A percentile compares a stretch with the other conserved stretches of the same genome.
phyloP scores from a whole-genome alignment of 2,113 vertebrate genomes.

The Spea bombifrons region DNA sequence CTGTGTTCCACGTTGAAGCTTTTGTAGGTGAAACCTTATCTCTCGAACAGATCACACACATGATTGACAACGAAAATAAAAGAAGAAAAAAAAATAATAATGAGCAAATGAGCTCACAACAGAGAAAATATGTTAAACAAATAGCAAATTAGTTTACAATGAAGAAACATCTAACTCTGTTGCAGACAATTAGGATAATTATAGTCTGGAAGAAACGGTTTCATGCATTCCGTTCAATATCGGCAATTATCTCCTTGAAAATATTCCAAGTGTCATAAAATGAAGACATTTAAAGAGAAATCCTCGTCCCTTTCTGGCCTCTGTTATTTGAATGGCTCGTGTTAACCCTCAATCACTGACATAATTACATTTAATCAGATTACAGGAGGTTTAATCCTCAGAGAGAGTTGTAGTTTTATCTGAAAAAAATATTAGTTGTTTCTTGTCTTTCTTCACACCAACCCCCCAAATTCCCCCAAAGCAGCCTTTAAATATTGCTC shows the following conservation, averaged over 20 bases:
- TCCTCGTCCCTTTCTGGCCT: background rate
- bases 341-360: background rate
- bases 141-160: slow-evolving; percentile 41
- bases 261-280: slow-evolving; percentile 19
- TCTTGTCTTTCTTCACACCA: too few species aligned
- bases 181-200: slow-evolving; percentile 39
- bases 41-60: background rate
- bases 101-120: slow-evolving; percentile 3
- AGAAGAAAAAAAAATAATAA: slow-evolving; percentile 10
- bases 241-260: slow-evolving; percentile 37
- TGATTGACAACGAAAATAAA: background rate
- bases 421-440: too few species aligned
- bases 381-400: slow-evolving; percentile 14
- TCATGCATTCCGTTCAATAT: slow-evolving; percentile 23
- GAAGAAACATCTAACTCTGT: slow-evolving; percentile 16
- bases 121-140: slow-evolving; percentile 28
- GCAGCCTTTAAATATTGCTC: too few species aligned
- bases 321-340: background rate
- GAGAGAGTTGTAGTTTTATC: too few species aligned
- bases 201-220: slow-evolving; percentile 15
- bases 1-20: too few species aligned
- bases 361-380: slow-evolving; percentile 32
- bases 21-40: too few species aligned
- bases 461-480: too few species aligned
- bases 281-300: slow-evolving; percentile 7